Evolutionary conservation across 2,113 vertebrate genomes (phyloP).

Genomic region (Laticauda colubrina): DNA sequence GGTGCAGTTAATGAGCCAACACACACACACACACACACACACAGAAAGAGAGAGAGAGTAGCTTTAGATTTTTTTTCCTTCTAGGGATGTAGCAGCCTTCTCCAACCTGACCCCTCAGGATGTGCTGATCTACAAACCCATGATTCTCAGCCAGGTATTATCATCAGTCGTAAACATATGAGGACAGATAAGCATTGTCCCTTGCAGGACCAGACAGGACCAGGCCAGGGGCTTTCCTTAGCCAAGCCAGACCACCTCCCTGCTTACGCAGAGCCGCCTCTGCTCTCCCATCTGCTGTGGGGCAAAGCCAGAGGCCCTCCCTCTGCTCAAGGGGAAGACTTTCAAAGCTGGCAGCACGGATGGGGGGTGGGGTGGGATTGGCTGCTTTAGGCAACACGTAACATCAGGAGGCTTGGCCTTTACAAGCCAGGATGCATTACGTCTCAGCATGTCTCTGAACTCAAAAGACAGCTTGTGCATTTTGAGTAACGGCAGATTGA

Average conservation of each 20-base stretch:
- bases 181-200: background rate
- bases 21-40: no score
- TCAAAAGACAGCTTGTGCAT: background rate
- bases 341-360: background rate
- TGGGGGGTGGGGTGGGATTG: no score
- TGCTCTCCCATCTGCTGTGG: background rate
- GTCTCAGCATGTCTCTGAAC: background rate
- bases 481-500: background rate
- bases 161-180: no score
- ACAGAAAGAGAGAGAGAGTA: no score
- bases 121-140: background rate
- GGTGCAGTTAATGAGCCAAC: background rate
- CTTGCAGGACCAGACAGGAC: background rate
- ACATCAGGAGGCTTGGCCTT: background rate
- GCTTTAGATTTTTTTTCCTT: rapidly evolving
- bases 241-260: background rate
- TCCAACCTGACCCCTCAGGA: background rate
- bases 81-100: background rate
- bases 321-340: background rate
- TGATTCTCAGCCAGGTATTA: background rate
- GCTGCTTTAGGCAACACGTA: background rate
- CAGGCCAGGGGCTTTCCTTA: background rate
- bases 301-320: background rate
- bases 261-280: background rate
- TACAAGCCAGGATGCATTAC: background rate